Conservation (phyloP, 1,140 invertebrate genomes). For the Drosophila pseudoananassae region DNA sequence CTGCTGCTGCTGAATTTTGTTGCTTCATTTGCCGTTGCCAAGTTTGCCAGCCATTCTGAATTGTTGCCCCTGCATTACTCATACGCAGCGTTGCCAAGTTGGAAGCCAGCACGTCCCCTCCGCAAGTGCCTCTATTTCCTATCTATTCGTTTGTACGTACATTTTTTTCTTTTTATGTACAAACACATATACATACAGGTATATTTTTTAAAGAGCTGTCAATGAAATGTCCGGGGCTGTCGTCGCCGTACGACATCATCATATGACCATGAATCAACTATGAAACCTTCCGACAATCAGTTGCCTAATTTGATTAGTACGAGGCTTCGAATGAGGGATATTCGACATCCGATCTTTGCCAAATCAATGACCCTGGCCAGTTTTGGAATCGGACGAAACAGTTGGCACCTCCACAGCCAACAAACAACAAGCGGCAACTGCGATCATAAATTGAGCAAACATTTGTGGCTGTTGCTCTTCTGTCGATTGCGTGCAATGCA, state of each 20-base stretch:
- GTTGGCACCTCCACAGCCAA: slow-evolving; percentile 39
- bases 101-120: slow-evolving; percentile 19
- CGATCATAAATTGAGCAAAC: slow-evolving; percentile 75
- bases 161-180: neutral
- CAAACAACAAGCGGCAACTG: slow-evolving; percentile 21
- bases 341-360: slow-evolving; percentile 35
- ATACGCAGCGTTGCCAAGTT: slow-evolving; percentile 60
- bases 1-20: slow-evolving; percentile 71
- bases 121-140: neutral
- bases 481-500: slow-evolving; percentile 72
- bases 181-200: neutral
- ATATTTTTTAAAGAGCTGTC: slow-evolving; percentile 37
- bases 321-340: neutral
- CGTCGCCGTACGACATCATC: slow-evolving; percentile 50
- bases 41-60: slow-evolving; percentile 17
- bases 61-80: slow-evolving; percentile 47
- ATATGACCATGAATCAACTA: slow-evolving; percentile 67
- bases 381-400: slow-evolving; percentile 29
- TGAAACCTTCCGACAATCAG: slow-evolving; percentile 52
- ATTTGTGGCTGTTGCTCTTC: slow-evolving; percentile 44
- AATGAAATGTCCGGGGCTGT: slow-evolving; percentile 53
- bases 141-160: slow-evolving; percentile 1
- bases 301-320: slow-evolving; percentile 63
- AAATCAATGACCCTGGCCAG: slow-evolving; percentile 41
- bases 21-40: slow-evolving; percentile 64